These are phyloP conservation scores for Lanistes nyassanus DNA, from an alignment of 1,140 invertebrate genomes.

Conservation along the genomic window DNA sequence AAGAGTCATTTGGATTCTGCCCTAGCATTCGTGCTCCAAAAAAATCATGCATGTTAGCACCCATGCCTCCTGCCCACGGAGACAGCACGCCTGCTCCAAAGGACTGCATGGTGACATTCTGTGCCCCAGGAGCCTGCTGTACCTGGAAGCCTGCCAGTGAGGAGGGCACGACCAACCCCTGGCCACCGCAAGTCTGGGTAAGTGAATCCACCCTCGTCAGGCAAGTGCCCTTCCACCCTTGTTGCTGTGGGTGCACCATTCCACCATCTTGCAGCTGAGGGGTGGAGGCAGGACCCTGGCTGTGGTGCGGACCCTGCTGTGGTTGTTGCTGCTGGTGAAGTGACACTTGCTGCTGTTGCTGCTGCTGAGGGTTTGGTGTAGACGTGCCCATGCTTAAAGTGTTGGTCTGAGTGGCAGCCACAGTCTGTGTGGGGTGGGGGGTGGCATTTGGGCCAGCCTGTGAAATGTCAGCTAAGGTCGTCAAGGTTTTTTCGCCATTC, in stretches of 20 bases:
- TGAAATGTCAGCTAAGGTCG: neutral
- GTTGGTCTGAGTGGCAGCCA: conserved; percentile 16
- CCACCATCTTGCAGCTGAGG: conserved; percentile 21
- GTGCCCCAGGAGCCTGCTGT: neutral
- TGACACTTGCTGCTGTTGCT: neutral
- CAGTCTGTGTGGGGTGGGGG: neutral
- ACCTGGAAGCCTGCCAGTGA: conserved; percentile 12
- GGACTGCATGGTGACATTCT: conserved; percentile 23
- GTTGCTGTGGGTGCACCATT: conserved; percentile 9
- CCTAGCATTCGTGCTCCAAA: conserved; percentile 16
- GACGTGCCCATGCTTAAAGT: conserved; percentile 1
- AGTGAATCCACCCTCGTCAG: conserved; percentile 18
- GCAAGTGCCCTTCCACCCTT: conserved; percentile 14
- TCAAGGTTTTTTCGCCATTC: conserved; percentile 14
- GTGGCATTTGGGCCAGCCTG: conserved; percentile 13
- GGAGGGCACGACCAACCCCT: conserved; percentile 18
- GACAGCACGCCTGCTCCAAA: conserved; percentile 17
- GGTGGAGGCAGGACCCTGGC: neutral
- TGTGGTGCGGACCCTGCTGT: neutral
- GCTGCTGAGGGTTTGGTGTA: conserved; percentile 18
- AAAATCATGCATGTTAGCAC: conserved; percentile 21
- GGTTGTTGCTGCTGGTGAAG: conserved; percentile 5
- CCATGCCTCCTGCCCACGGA: conserved; percentile 17
- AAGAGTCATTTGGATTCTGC: conserved; percentile 17
- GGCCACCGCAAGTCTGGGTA: conserved; percentile 19